Evolutionary conservation across 2,888 invertebrate genomes (phyloP).

Genomic region (Macrophya annulata): DNA sequence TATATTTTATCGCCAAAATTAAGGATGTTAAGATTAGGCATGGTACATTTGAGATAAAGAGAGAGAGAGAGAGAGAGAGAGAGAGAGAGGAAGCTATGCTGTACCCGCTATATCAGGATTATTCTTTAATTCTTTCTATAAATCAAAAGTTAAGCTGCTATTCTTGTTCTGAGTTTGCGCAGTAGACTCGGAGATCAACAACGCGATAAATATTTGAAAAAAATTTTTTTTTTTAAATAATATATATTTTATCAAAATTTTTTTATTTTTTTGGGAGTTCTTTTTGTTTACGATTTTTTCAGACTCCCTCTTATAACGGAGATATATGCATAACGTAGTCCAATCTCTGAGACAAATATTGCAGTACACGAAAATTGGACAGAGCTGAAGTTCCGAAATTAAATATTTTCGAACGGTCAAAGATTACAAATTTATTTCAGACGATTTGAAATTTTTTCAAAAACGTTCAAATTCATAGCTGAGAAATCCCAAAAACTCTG

Average conservation of each 20-base stretch:
- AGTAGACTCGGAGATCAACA: not conserved
- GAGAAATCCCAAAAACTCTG: too few relatives aligned
- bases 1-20: conserved; percentile 48
- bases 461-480: too few relatives aligned
- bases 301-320: not conserved
- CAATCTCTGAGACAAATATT: not conserved
- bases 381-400: too few relatives aligned
- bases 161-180: conserved; percentile 2
- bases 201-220: conserved; percentile 17
- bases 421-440: too few relatives aligned
- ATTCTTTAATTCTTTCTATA: conserved; percentile 51
- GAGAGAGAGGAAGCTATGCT: not conserved
- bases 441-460: too few relatives aligned
- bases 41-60: conserved; percentile 26
- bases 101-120: conserved; percentile 51
- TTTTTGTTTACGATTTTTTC: not conserved
- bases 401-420: too few relatives aligned
- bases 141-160: conserved; percentile 53
- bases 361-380: too few relatives aligned
- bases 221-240: too few relatives aligned
- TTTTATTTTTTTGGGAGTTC: not conserved
- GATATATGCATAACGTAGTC: not conserved
- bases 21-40: conserved; percentile 49
- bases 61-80: not conserved
- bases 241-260: not conserved